Percentiles rank a stretch among this genome's conserved stretches.
Evolutionary conservation across 2,888 invertebrate species (phyloP).

Genomic region (Mythimna impura): DNA sequence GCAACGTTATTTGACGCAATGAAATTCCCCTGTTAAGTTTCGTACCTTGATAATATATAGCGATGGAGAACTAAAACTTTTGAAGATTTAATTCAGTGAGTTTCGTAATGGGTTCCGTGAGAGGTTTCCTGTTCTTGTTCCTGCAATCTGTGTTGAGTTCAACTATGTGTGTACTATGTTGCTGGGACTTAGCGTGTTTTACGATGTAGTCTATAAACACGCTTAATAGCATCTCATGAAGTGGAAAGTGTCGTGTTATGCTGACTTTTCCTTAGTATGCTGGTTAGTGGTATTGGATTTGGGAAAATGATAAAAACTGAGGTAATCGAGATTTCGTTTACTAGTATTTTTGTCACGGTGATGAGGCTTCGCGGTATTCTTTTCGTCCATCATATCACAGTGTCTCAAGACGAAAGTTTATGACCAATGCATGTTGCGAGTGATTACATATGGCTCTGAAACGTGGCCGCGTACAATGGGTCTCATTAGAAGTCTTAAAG

Average conservation of each 20-base stretch:
- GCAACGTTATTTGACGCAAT: conserved; percentile 76
- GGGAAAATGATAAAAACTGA: neutral
- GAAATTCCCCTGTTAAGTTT: conserved; percentile 70
- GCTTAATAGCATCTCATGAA: conserved; percentile 14
- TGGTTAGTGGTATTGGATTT: neutral
- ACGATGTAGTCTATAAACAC: conserved; percentile 44
- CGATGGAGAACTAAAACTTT: conserved; percentile 60
- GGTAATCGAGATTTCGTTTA: neutral
- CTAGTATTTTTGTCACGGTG: too few species aligned
- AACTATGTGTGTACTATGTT: conserved; percentile 29
- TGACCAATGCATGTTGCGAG: too few species aligned
- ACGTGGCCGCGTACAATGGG: too few species aligned
- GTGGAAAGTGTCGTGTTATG: conserved; percentile 1
- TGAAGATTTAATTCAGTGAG: conserved; percentile 54
- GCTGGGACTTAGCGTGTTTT: conserved; percentile 36
- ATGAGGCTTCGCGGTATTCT: too few species aligned
- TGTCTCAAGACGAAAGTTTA: too few species aligned
- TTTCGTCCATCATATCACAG: too few species aligned
- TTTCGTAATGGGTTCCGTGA: conserved; percentile 44
- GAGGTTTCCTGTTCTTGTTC: conserved; percentile 28
- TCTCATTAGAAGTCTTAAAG: too few species aligned
- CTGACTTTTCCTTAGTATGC: conserved; percentile 1
- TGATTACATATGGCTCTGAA: too few species aligned
- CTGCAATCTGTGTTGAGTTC: conserved; percentile 26
- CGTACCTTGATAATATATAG: conserved; percentile 48